Base-by-base conservation (phyloP, 2,797 vertebrate species). In the Coccyzus lansbergi region DNA sequence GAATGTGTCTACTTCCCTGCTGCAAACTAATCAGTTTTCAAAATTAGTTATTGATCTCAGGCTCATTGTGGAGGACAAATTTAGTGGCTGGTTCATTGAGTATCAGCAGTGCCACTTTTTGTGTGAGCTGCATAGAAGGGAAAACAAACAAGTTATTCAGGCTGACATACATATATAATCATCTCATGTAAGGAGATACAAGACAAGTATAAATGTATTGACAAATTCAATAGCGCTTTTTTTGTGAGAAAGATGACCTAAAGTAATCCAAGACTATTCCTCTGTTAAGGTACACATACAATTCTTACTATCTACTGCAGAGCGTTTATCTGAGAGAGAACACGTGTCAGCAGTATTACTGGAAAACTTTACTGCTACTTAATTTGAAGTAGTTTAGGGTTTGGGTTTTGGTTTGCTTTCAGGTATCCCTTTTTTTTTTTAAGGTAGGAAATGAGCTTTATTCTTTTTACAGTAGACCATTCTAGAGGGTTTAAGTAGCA, bases 11-110 rank as follows among this genome's bases (percentile, higher is more conserved):
- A 98, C 98, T 98, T 98, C 98, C 97, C 98, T 97, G 97, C 98
- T 97, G 98, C 98, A 99, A 99, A 98, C 98, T 99, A 99, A 99
- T 99, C 99, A 99, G 98, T 98, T 99, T 98, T 98, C 98, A 98
- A 99, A 99, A 99, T 99, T 99, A 99, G 98, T 99, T 99, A 99
- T 99, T 99, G 99, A 99, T 99, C 98, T 97, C 91, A 84, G 94
- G 94, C 96, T 96, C 96, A 97, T 98, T 97, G 97, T 97, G 92
- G 97, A 97, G 98, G 97, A 96, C 97, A 98, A 98, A 97, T 98
- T 98, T 98, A 98, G 98, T 98, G 97, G 94, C 93, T 97, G 97
- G 98, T 98, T 98, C 98, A 98, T 96, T 97, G 98, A 98, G 96
- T 98, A 97, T 97, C 93, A 95, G 94, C 86, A 96, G 91, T 93